Evolutionary conservation across 2,113 vertebrate genomes (phyloP).

Genomic region (Lepus europaeus): DNA sequence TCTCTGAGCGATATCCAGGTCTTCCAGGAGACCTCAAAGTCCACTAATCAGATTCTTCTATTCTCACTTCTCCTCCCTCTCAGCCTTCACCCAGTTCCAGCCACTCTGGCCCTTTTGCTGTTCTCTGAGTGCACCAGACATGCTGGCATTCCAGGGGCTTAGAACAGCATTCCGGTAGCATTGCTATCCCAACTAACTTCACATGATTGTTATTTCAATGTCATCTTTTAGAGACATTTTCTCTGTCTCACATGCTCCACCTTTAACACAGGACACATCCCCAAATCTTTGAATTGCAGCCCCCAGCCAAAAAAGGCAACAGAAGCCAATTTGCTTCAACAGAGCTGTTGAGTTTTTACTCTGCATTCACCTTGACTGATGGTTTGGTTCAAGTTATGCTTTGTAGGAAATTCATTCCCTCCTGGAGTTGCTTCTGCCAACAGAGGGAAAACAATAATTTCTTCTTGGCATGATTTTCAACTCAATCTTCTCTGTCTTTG

Average conservation of each 20-base stretch:
- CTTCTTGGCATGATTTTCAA: constrained; percentile 63
- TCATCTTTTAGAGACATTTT: background rate
- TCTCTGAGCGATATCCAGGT: background rate
- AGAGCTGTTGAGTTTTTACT: constrained; percentile 46
- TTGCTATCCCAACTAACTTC: background rate
- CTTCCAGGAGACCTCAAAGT: background rate
- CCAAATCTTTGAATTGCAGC: background rate
- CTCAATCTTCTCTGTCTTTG: constrained; percentile 61
- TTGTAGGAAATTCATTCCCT: constrained; percentile 68
- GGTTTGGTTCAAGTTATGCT: constrained; percentile 71
- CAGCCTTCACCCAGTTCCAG: background rate
- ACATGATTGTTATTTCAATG: background rate
- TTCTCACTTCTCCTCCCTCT: background rate
- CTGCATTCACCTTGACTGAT: constrained; percentile 75
- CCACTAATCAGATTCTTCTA: background rate
- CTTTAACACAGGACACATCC: constrained; percentile 15
- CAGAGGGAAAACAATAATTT: constrained; percentile 65
- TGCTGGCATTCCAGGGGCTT: background rate
- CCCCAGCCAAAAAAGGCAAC: background rate
- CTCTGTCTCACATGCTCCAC: background rate
- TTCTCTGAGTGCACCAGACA: background rate
- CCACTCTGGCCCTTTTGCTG: background rate
- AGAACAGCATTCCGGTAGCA: background rate
- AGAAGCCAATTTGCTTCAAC: background rate
- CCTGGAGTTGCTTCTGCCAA: constrained; percentile 58